Evolutionary conservation across 1,140 invertebrate genomes (phyloP), one percentile per base, ranked within the genome.

Genomic region (Eriocheir sinensis): DNA sequence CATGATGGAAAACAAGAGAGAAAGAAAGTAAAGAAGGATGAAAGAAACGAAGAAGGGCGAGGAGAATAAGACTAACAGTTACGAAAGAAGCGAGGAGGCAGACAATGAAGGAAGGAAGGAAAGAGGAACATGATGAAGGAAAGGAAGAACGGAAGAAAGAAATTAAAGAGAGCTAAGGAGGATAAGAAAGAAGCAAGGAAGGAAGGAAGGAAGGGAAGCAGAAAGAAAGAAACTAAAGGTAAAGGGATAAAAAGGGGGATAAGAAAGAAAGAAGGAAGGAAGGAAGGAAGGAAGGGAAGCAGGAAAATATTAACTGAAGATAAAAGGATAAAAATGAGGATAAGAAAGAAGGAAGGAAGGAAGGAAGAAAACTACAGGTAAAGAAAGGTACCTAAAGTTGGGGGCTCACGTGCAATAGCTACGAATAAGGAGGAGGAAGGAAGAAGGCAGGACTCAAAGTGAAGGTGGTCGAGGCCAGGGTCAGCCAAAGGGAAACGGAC

Each of bases 401-500:
- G n/a, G n/a, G n/a, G n/a, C n/a, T n/a, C n/a, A n/a, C n/a, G n/a
- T n/a, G n/a, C n/a, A n/a, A n/a, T n/a, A n/a, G n/a, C n/a, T n/a
- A n/a, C n/a, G n/a, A n/a, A n/a, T n/a, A n/a, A n/a, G n/a, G n/a
- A n/a, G 21, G 21, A 53, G 48, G 9, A 53, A 53, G 48, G 48
- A 53, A 53, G 48, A 0, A 48, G 15, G 15, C 44, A 48, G 44
- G 4, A 48, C 48, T 32, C 8, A n/a, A 86, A 86, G 36, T 86
- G 36, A 41, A 40, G n/a, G 83, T 12, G 41, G 72, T 83, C 27
- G n/a, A 92, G 41, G 91, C 27, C 91, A 38, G 21, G 72, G 91
- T 83, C 38, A 32, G 21, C 38, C 38, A 30, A 36, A 81, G 34
- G 91, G 91, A 30, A 81, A 72, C 38, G 91, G 72, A 92, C 89